Evolutionary conservation across 2,797 vertebrate genomes (phyloP).

Genomic region (Sebastes elongatus): DNA sequence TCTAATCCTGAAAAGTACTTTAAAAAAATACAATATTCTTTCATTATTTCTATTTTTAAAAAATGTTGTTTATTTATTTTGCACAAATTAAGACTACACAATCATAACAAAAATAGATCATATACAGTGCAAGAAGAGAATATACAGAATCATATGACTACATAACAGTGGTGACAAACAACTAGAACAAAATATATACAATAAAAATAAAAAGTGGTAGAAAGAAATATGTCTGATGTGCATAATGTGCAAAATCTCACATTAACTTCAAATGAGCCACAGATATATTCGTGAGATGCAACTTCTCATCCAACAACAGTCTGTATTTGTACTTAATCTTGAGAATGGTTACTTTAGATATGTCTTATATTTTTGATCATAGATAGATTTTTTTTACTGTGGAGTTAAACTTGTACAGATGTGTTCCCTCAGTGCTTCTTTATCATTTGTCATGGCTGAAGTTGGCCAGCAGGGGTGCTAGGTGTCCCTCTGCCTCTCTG

Average conservation of each 20-base stretch:
- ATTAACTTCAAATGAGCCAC: neutral
- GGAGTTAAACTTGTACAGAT: neutral
- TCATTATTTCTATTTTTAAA: neutral
- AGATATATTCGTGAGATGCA: neutral
- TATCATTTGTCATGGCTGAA: neutral
- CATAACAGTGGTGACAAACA: no score
- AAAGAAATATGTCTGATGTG: no score
- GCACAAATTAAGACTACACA: no score
- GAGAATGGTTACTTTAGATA: neutral
- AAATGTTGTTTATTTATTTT: no score
- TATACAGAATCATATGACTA: no score
- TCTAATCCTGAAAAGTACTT: neutral
- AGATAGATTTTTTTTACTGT: neutral
- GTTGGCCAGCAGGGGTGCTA: conserved; percentile 35
- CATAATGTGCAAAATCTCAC: neutral
- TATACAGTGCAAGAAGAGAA: no score
- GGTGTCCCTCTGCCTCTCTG: rapidly evolving
- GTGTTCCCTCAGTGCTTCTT: neutral
- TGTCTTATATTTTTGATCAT: no score
- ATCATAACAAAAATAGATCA: no score
- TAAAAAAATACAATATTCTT: neutral
- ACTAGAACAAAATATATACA: no score
- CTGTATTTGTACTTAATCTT: neutral
- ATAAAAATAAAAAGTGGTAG: no score
- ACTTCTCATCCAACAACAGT: neutral